Evolutionary conservation across 2,797 vertebrate genomes (phyloP).

Genomic region (Alauda arvensis): DNA sequence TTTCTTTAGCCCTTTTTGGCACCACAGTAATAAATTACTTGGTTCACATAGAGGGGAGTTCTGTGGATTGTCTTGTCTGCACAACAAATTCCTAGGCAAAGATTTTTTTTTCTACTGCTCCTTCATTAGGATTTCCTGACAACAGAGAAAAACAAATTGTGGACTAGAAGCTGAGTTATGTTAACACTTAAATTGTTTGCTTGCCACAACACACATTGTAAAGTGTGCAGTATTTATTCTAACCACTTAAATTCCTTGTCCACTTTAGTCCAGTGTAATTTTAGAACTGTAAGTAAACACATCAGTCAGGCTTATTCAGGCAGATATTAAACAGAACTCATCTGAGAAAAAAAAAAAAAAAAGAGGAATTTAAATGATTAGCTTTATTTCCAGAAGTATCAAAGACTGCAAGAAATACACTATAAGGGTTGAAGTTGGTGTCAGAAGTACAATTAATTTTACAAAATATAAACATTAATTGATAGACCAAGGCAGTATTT

Average conservation of each 20-base stretch:
- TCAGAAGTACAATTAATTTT: background rate
- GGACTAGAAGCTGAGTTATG: background rate
- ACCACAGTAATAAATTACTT: background rate
- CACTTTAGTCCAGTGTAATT: background rate
- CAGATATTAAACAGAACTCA: background rate
- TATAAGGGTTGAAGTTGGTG: background rate
- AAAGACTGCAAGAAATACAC: background rate
- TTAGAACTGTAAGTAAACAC: background rate
- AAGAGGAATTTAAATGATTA: background rate
- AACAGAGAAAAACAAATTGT: background rate
- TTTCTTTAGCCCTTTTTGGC: background rate
- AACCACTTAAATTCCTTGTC: background rate
- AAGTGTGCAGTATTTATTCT: background rate
- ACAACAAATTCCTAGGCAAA: background rate
- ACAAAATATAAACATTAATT: background rate
- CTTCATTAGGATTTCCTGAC: slow-evolving; percentile 5
- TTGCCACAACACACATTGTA: background rate
- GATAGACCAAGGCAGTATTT: background rate
- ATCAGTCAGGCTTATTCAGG: background rate
- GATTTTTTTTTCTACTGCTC: background rate
- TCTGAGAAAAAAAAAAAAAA: background rate
- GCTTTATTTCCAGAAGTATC: background rate
- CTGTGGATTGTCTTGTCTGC: background rate
- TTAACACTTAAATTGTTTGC: background rate
- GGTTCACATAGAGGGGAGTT: background rate